phyloP scores from a whole-genome alignment of 2,113 vertebrate species.

The Neomonachus schauinslandi region DNA sequence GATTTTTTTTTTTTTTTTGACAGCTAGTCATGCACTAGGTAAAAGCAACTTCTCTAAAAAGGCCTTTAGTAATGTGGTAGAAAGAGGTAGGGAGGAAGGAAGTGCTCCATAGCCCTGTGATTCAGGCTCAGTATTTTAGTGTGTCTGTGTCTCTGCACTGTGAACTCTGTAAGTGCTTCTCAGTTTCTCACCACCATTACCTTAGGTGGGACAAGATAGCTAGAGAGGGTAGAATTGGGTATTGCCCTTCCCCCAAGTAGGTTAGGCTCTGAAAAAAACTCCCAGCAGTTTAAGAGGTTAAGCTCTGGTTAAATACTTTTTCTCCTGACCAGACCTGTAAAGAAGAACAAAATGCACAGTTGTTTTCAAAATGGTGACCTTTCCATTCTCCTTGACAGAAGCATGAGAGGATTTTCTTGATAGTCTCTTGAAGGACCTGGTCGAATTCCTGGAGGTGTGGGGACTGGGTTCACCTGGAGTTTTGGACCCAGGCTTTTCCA shows the following conservation, averaged over 20 bases:
- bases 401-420: background rate
- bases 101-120: background rate
- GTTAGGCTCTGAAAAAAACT: background rate
- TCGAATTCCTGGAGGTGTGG: background rate
- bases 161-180: background rate
- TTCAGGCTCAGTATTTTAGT: background rate
- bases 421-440: background rate
- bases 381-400: background rate
- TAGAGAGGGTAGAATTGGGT: background rate
- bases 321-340: background rate
- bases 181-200: background rate
- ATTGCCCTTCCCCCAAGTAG: background rate
- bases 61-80: background rate
- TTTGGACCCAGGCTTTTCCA: background rate
- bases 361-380: background rate
- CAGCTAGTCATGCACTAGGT: background rate
- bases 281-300: background rate
- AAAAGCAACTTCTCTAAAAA: background rate
- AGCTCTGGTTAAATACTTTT: background rate
- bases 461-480: background rate
- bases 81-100: fast-evolving
- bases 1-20: background rate
- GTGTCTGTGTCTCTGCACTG: background rate
- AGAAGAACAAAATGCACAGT: background rate
- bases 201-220: background rate